Evolutionary conservation across 1,140 invertebrate genomes (phyloP), one percentile per base, ranked within the genome.

Genomic region (Dinoponera quadriceps): DNA sequence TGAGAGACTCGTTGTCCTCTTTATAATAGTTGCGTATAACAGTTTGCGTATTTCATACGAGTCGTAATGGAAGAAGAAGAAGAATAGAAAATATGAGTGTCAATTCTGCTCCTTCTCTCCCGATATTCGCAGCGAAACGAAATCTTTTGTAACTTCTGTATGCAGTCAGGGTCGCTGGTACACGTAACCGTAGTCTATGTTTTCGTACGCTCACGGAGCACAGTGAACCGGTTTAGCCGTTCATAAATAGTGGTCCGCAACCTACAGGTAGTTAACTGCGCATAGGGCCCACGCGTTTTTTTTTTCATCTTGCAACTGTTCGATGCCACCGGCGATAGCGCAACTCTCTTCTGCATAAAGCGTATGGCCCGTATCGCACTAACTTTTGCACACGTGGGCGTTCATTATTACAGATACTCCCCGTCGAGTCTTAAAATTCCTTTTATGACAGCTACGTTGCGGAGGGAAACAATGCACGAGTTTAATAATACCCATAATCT

Each of bases 211-310:
- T 29, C 59, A 57, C 22, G 44, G 66, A n/a, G 78, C 69, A 72
- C 38, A 55, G 27, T 77, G 83, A 77, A 89, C 87, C 87, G 87
- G 87, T 89, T 88, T 89, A 86, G 69, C 69, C 78, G 80, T 88
- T 71, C 84, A 57, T 82, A 82, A 82, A 72, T 77, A 57, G 87
- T 83, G 69, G 87, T 73, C 65, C 81, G 85, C 83, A 88, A 88
- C 87, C 82, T 81, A 83, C 87, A 86, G 84, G 78, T 85, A 88
- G 87, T 83, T 82, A 85, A 83, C 73, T 73, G 83, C 38, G 77
- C 54, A 82, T 80, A 80, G 82, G 66, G 44, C 82, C 73, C 75
- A 74, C 87, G 68, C 54, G 77, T 51, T 69, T 38, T 83, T 88
- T 72, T 49, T 68, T n/a, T 51, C 51, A 29, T 63, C 77, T 89